These are phyloP conservation scores for Thyatira batis DNA, from an alignment of 2,888 invertebrate species.

Conservation along the genomic window DNA sequence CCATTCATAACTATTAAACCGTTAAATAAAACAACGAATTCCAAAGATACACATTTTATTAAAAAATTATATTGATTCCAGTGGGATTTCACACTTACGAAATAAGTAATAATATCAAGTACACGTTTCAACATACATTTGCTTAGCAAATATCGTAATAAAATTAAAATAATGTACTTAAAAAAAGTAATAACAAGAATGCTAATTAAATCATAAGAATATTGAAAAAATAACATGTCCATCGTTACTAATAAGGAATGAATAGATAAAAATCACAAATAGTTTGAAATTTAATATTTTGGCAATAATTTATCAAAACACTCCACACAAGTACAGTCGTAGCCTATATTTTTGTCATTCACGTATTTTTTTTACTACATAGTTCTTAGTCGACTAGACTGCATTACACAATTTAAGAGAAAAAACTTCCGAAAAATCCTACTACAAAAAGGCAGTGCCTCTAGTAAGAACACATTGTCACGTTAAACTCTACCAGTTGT, in stretches of 20 bases:
- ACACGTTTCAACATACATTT: conserved; percentile 5
- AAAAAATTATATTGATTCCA: background rate
- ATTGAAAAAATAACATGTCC: background rate
- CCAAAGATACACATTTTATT: conserved; percentile 34
- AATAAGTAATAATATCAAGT: conserved; percentile 1
- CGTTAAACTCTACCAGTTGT: conserved; percentile 23
- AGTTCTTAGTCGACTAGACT: conserved; percentile 1
- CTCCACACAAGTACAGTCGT: background rate
- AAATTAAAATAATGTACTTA: conserved; percentile 10
- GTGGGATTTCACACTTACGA: background rate
- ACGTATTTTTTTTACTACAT: background rate
- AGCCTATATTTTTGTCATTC: background rate
- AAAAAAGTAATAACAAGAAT: background rate
- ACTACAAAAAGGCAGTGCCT: conserved; percentile 45
- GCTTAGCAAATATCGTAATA: conserved; percentile 5
- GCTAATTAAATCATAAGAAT: background rate
- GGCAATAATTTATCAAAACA: background rate
- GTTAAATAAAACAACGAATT: conserved; percentile 12
- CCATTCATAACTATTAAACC: background rate
- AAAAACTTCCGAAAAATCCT: conserved; percentile 19
- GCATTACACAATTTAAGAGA: conserved; percentile 17
- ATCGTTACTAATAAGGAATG: background rate
- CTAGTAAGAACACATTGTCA: conserved; percentile 40
- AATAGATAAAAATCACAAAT: background rate
- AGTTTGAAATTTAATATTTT: background rate